Evolutionary conservation across 2,888 invertebrate species (phyloP).

Genomic region (Oscheius sp.): DNA sequence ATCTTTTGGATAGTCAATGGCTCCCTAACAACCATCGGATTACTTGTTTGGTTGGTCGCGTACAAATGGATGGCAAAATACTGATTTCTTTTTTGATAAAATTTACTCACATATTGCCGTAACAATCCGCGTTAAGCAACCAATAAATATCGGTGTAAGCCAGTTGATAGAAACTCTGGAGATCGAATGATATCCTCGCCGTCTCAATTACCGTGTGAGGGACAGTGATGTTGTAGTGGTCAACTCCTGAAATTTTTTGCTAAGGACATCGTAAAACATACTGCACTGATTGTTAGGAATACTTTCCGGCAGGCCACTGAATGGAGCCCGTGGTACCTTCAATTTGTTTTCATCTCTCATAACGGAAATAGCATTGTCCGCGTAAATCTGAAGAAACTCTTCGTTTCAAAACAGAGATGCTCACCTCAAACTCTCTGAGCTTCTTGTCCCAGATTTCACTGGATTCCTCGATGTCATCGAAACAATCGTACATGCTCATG

Average conservation of each 20-base stretch:
- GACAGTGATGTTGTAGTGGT: not conserved
- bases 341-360: not conserved
- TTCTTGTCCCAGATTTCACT: conserved; percentile 12
- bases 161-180: not conserved
- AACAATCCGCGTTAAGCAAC: conserved; percentile 23
- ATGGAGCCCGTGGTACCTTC: not conserved
- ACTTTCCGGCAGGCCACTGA: conserved; percentile 8
- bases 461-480: conserved; percentile 17
- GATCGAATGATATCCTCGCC: not conserved
- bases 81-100: not conserved
- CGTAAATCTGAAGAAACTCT: conserved; percentile 4
- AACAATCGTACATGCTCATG: conserved; percentile 32
- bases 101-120: conserved; percentile 2
- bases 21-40: conserved; percentile 4
- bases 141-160: conserved; percentile 16
- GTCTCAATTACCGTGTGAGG: not conserved
- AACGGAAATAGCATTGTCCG: conserved; percentile 9
- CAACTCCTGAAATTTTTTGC: not conserved
- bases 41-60: not conserved
- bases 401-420: not conserved
- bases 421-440: conserved; percentile 26
- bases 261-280: not conserved
- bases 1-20: conserved; percentile 28
- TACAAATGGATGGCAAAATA: conserved; percentile 14
- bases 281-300: not conserved